These are phyloP conservation scores for Onychomys leucogaster DNA, from an alignment of 2,797 vertebrate genomes.

Conservation along the genomic window DNA sequence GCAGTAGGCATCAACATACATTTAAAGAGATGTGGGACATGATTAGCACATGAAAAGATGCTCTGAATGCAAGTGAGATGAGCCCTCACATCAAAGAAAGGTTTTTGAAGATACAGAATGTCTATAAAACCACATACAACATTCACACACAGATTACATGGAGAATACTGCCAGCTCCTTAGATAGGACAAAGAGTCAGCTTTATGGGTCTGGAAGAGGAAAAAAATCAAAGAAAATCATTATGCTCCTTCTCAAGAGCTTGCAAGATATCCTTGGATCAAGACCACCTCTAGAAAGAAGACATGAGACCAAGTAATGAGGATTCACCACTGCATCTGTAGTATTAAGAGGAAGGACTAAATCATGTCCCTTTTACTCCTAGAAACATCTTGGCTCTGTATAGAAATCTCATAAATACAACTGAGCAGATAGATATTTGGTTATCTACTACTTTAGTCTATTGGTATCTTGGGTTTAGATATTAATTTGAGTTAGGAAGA, in stretches of 20 bases:
- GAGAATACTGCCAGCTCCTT: neutral
- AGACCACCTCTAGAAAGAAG: neutral
- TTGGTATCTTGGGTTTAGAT: slow-evolving; percentile 15
- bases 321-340: neutral
- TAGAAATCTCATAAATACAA: neutral
- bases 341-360: neutral
- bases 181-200: neutral
- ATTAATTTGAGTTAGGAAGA: slow-evolving; percentile 56
- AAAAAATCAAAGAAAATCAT: neutral
- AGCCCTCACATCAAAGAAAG: neutral
- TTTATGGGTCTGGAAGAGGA: neutral
- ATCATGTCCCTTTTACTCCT: neutral
- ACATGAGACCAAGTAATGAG: neutral
- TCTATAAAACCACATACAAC: neutral
- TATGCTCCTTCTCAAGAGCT: neutral
- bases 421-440: neutral
- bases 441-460: neutral
- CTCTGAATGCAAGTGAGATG: neutral
- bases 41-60: neutral
- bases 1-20: neutral
- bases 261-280: neutral
- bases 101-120: neutral
- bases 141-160: neutral
- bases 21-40: neutral
- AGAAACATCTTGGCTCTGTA: neutral